A percentile compares a stretch with the other conserved stretches of the same genome.
These are phyloP conservation scores for Callipepla californica DNA, from an alignment of 2,113 vertebrate species.

Conservation along the genomic window DNA sequence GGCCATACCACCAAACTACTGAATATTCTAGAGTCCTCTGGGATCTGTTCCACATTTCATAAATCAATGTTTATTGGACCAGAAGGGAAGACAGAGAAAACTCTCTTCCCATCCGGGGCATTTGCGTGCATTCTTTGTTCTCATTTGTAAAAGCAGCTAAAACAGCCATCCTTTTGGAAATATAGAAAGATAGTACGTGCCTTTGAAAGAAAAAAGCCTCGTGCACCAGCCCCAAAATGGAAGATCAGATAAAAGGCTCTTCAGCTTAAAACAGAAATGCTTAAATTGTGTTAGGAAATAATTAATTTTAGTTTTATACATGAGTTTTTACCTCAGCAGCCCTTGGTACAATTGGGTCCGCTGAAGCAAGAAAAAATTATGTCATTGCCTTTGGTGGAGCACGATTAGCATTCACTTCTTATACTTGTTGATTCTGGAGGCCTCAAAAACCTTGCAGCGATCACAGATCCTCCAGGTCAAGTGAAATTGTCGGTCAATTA, in stretches of 20 bases:
- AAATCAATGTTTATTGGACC: conserved; percentile 55
- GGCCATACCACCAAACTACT: conserved; percentile 43
- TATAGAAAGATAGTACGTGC: not conserved
- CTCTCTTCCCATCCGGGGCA: not conserved
- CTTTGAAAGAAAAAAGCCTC: not conserved
- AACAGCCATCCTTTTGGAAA: not conserved
- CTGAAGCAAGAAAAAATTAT: not conserved
- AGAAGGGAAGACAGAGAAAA: conserved; percentile 20
- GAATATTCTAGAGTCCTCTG: conserved; percentile 54
- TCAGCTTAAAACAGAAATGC: not conserved
- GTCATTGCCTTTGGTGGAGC: not conserved
- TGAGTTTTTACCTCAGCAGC: not conserved
- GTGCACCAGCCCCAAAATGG: not conserved
- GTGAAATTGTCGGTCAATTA: not conserved
- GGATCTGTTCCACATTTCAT: conserved; percentile 54
- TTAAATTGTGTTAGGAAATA: not conserved
- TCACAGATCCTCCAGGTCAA: not conserved
- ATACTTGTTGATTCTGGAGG: not conserved
- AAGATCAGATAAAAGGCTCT: not conserved
- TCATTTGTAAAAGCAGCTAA: not conserved
- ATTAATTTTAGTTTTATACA: not conserved
- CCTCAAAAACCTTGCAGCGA: not conserved
- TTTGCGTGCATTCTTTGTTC: not conserved
- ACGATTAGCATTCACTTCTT: not conserved
- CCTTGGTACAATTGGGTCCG: not conserved